Base-by-base conservation (phyloP, 2,888 invertebrate species). In the Drosophila acutilabella region DNA sequence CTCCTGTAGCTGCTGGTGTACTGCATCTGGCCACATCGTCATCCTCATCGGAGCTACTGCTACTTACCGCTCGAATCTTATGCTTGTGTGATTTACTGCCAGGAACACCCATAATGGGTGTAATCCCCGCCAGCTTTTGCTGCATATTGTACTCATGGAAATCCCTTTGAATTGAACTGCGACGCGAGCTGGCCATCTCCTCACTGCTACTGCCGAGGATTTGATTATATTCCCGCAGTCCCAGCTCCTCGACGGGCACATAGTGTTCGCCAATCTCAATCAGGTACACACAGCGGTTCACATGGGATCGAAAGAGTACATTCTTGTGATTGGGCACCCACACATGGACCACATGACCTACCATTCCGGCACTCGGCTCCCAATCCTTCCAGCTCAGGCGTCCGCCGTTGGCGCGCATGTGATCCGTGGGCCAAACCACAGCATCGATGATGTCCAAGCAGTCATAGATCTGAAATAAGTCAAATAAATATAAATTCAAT, bases 301-400 rank as follows among this genome's bases (percentile, higher is more conserved):
- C 96, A 92, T 98, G 98, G 4, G 98, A 98, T 16, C 98, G 94
- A 64, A 96, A 95, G 80, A 95, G 95, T 0, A 96, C 95, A 91
- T 98, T 98, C 57, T 96, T 95, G 93, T 99, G 98, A 93, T 96
- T 97, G 0, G 98, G 99, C 40, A 95, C 95, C 98, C 99, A 99
- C 78, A 96, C 96, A 92, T 99, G 98, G 10, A 98, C 98, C 58
- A 97, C 96, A 94, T 95, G 94, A 69, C 98, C 98, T 86, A 98
- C 97, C 98, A 98, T 98, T 10, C 98, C 98, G 13, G 95, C 95
- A 77, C 95, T 94, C 0, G 98, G 98, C 72, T 96, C 94, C 98
- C 98, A 98, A 82, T 96, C 95, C 76, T 95, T 95, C 99, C 98
- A 99, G 80, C 95, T 95, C 50, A 96, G 96, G 74, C 97, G 94